These are phyloP conservation scores for Aphaenogaster floridana DNA, from an alignment of 1,140 invertebrate genomes.

Conservation along the genomic window DNA sequence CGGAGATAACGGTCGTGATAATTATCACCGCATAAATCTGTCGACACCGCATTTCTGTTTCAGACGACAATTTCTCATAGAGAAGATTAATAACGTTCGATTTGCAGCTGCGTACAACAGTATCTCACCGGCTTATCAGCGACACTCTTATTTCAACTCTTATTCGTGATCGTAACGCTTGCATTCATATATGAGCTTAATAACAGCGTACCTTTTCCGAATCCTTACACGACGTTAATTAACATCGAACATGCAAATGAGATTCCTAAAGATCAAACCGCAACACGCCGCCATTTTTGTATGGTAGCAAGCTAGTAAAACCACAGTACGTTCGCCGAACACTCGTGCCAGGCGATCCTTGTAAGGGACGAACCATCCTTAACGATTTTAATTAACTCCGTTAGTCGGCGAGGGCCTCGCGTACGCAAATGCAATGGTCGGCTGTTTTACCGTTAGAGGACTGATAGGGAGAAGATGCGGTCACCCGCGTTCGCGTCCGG, in stretches of 20 bases:
- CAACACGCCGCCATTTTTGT: background rate
- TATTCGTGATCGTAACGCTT: background rate
- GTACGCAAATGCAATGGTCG: constrained; percentile 73
- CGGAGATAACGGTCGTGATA: constrained; percentile 65
- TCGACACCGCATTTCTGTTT: constrained; percentile 50
- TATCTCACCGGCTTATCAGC: constrained; percentile 10
- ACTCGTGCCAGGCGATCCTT: constrained; percentile 48
- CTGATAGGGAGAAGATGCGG: constrained; percentile 70
- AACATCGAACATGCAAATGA: constrained; percentile 12
- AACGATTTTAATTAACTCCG: constrained; percentile 80
- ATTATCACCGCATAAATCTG: constrained; percentile 70
- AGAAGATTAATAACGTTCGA: constrained; percentile 16
- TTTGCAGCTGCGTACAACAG: background rate
- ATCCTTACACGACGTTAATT: constrained; percentile 17
- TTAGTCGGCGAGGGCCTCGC: constrained; percentile 67
- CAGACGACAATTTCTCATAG: constrained; percentile 26
- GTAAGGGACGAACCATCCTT: constrained; percentile 74
- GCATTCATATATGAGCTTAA: background rate
- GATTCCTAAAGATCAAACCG: constrained; percentile 43
- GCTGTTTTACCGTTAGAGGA: constrained; percentile 73
- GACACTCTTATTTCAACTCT: constrained; percentile 5
- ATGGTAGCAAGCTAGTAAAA: constrained; percentile 48
- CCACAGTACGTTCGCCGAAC: constrained; percentile 25
- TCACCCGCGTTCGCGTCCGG: constrained; percentile 61
- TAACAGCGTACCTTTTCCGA: background rate